These are phyloP conservation scores for Ceratina japonica DNA, from an alignment of 1,140 invertebrate species.

Conservation along the genomic window DNA sequence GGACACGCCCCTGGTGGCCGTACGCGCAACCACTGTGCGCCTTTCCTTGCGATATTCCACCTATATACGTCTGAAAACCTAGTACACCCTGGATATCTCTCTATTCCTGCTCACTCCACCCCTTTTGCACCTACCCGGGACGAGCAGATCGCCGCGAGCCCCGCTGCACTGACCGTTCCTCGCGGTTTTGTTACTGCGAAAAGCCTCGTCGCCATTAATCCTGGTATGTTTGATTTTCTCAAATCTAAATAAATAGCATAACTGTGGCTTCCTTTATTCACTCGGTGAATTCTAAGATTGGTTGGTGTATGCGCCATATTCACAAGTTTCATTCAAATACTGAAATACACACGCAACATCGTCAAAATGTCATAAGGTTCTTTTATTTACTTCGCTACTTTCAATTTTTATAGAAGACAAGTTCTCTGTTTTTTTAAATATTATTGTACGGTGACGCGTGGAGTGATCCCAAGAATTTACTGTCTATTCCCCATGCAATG, in stretches of 20 bases:
- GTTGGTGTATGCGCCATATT: too few species aligned
- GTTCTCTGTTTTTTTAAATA: too few species aligned
- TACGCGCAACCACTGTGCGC: slow-evolving; percentile 74
- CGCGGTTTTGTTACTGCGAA: slow-evolving; percentile 52
- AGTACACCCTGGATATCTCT: slow-evolving; percentile 66
- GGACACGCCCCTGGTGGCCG: slow-evolving; percentile 75
- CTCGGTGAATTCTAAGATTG: too few species aligned
- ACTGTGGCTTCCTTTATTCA: background rate
- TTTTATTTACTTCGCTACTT: background rate
- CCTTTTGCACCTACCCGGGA: slow-evolving; percentile 55
- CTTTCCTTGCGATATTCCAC: slow-evolving; percentile 69
- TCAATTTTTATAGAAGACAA: too few species aligned
- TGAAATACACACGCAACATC: too few species aligned
- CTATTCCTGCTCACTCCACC: slow-evolving; percentile 65
- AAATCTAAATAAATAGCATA: slow-evolving; percentile 32
- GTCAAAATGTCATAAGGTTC: too few species aligned
- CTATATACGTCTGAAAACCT: slow-evolving; percentile 67
- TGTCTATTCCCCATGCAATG: too few species aligned
- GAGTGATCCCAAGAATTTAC: background rate
- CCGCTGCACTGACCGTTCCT: slow-evolving; percentile 43
- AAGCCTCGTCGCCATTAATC: slow-evolving; percentile 57
- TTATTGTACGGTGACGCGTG: too few species aligned
- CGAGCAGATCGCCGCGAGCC: slow-evolving; percentile 55
- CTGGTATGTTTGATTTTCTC: slow-evolving; percentile 49
- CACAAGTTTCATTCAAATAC: too few species aligned